Percentiles rank a stretch among this genome's conserved stretches.
phyloP scores from a whole-genome alignment of 2,797 vertebrate genomes.

The Brotula barbata region DNA sequence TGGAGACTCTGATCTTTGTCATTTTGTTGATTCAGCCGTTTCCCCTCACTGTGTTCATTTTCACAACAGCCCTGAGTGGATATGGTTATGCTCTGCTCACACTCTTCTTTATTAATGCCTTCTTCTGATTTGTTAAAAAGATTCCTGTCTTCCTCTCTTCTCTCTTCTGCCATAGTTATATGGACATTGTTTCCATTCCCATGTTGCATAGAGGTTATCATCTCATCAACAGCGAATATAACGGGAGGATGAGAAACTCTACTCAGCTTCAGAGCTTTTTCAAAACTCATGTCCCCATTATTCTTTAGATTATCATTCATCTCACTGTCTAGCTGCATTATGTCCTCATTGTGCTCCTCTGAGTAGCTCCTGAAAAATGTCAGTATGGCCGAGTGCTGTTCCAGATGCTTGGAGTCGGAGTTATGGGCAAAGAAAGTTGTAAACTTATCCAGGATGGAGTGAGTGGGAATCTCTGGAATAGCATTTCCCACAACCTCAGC shows the following conservation, averaged over 20 bases:
- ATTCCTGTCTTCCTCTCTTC: conserved; percentile 62
- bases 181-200: conserved; percentile 61
- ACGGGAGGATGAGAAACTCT: conserved; percentile 15
- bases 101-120: background rate
- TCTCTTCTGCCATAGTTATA: conserved; percentile 66
- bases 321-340: conserved; percentile 31
- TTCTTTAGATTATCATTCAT: conserved; percentile 17
- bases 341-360: conserved; percentile 31
- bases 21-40: no score
- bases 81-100: conserved; percentile 5
- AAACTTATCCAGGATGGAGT: conserved; percentile 70
- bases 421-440: conserved; percentile 71
- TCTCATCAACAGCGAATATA: conserved; percentile 19
- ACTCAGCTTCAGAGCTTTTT: conserved; percentile 10
- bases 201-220: conserved; percentile 6
- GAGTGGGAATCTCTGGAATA: conserved; percentile 5
- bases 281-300: conserved; percentile 24
- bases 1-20: background rate
- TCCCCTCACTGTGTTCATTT: background rate
- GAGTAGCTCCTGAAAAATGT: conserved; percentile 74
- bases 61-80: conserved; percentile 4
- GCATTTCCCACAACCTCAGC: conserved; percentile 39
- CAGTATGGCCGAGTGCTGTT: conserved; percentile 74
- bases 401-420: conserved; percentile 50
- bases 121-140: conserved; percentile 18